Conservation (phyloP, 2,888 invertebrate species). For the Parnassius smintheus region DNA sequence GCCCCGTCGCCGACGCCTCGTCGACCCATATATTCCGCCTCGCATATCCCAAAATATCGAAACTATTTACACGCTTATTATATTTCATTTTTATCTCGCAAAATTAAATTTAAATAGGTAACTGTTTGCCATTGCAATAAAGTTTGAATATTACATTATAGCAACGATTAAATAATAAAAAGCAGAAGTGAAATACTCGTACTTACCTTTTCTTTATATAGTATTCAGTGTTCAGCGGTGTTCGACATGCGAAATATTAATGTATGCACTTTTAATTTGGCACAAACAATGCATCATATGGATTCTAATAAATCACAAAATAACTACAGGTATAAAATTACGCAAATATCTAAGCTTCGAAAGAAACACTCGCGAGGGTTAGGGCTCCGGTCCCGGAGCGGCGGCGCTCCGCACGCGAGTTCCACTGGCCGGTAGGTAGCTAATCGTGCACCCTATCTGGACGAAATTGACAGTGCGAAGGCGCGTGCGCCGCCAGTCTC, state of each 20-base stretch:
- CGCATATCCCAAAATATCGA: slow-evolving; percentile 77
- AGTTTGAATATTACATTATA: not conserved
- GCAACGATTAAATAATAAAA: not conserved
- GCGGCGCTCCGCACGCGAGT: slow-evolving; percentile 33
- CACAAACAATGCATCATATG: slow-evolving; percentile 17
- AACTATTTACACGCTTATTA: slow-evolving; percentile 44
- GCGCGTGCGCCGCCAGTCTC: slow-evolving; percentile 68
- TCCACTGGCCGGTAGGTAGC: slow-evolving; percentile 39
- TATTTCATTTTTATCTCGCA: slow-evolving; percentile 20
- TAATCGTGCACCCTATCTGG: slow-evolving; percentile 75
- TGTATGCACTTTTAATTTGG: slow-evolving; percentile 18
- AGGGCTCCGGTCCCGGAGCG: slow-evolving; percentile 29
- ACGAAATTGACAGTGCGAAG: slow-evolving; percentile 75
- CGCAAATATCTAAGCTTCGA: slow-evolving; percentile 1
- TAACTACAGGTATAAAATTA: slow-evolving; percentile 30
- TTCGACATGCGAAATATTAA: slow-evolving; percentile 7
- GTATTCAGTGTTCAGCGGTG: not conserved
- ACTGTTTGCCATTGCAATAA: not conserved
- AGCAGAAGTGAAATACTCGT: not conserved
- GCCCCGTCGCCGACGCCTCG: slow-evolving; percentile 60
- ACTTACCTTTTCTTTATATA: slow-evolving; percentile 14
- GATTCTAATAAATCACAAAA: slow-evolving; percentile 9
- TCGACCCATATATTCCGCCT: slow-evolving; percentile 72
- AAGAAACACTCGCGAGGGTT: slow-evolving; percentile 48
- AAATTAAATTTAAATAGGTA: not conserved